Base-by-base conservation (phyloP, 2,113 vertebrate species). In the Taxidea taxus region DNA sequence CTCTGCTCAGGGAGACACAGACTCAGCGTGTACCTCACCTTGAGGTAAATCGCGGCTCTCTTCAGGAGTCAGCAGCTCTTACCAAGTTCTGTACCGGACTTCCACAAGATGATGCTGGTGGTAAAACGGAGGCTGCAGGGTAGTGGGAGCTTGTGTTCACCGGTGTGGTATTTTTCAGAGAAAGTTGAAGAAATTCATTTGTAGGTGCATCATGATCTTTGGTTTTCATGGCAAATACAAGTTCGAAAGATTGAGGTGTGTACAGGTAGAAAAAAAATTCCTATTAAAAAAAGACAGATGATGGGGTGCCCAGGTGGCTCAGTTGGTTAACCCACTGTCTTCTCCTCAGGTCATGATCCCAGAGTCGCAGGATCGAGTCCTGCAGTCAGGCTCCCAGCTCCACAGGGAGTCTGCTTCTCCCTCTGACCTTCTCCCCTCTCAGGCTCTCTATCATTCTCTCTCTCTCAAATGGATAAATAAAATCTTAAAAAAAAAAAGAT, bases 231-330 rank as follows among this genome's bases (percentile, higher is more conserved):
- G 37, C 29, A 88, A 86, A 74, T 89, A 47, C 60, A 78, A 74
- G 70, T 94, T 44, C 78, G 64, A 97, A 91, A 97, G 84, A 77
- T 39, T 34, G 42, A 49, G 18, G 81, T 93, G 87, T 87, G 68
- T 80, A 31, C 4, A 86, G 42, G 10, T 82, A 42, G 58, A 16
- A 89, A 68, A 54, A 54, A 54, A 47, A 64, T 64, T 49, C 39
- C 44, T 70, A 16, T 39, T 81, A 72, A 66, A 54, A 91, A 88
- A 75, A 37, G 15, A 14, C 47, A 54, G 51, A 54, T 18, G 16
- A 54, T 18, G 51, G 51, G 16, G 51, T 5, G 5, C 51, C 51
- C 10, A 10, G 51, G 16, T 18, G 51, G 51, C 51, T 54, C 51
- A 54, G 5, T 54, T 54, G 51, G 51, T 54, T 54, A 54, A 54